phyloP scores from a whole-genome alignment of 1,140 invertebrate species.

The Diprion similis region DNA sequence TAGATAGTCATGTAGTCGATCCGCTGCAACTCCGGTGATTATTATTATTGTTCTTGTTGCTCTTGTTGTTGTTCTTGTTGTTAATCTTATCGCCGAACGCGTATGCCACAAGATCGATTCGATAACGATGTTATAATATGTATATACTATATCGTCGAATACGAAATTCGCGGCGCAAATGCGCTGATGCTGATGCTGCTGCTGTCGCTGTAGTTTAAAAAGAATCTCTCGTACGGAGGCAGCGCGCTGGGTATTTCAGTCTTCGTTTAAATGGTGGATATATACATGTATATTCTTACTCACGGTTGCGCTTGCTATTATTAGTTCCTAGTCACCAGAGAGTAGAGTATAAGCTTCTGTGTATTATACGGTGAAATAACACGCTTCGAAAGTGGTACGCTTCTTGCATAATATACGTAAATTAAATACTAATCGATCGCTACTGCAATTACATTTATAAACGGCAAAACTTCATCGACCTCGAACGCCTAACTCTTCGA shows the following conservation, averaged over 20 bases:
- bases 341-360: slow-evolving; percentile 33
- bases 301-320: slow-evolving; percentile 44
- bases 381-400: slow-evolving; percentile 23
- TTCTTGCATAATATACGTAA: slow-evolving; percentile 11
- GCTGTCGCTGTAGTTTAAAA: background rate
- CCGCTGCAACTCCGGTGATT: too few relatives aligned
- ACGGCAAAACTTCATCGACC: background rate
- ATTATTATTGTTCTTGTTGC: too few relatives aligned
- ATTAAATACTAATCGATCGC: background rate
- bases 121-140: too few relatives aligned
- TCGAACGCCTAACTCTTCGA: background rate
- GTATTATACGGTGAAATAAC: slow-evolving; percentile 27
- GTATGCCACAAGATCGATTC: too few relatives aligned
- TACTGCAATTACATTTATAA: slow-evolving; percentile 9
- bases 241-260: slow-evolving; percentile 14
- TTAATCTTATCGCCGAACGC: too few relatives aligned
- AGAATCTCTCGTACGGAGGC: background rate
- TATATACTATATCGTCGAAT: too few relatives aligned
- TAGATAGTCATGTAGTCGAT: too few relatives aligned
- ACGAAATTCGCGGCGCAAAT: background rate
- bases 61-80: too few relatives aligned
- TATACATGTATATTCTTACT: slow-evolving; percentile 17
- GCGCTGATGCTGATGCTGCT: background rate
- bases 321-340: slow-evolving; percentile 56
- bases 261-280: slow-evolving; percentile 14